Conservation (phyloP, 1,140 invertebrate species). For the Thereuonema tuberculata region DNA sequence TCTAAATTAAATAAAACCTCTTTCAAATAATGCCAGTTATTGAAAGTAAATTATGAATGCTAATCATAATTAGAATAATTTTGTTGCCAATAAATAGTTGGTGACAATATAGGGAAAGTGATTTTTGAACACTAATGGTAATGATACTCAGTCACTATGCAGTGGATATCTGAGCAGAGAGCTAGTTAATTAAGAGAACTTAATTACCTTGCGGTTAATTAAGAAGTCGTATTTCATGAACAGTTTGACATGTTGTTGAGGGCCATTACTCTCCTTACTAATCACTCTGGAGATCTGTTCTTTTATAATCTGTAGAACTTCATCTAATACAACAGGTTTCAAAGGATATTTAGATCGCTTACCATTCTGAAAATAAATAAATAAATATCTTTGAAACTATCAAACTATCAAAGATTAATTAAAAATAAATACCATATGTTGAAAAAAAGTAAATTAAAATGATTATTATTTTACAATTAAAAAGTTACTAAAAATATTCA, state of each 20-base stretch:
- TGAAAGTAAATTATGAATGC: too few relatives aligned
- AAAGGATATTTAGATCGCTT: constrained; percentile 11
- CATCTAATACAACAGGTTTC: constrained; percentile 29
- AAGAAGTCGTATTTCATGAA: constrained; percentile 61
- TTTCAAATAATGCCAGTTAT: too few relatives aligned
- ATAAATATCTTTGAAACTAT: neutral
- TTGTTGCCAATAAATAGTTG: too few relatives aligned
- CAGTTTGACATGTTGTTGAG: constrained; percentile 28
- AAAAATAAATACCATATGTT: neutral
- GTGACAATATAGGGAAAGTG: too few relatives aligned
- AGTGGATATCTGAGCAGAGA: too few relatives aligned
- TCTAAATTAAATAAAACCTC: too few relatives aligned
- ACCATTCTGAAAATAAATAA: constrained; percentile 1
- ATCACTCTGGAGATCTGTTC: constrained; percentile 25
- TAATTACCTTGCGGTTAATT: constrained; percentile 57
- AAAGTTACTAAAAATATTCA: too few relatives aligned
- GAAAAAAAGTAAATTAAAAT: neutral
- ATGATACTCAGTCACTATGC: too few relatives aligned
- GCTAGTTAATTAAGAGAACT: too few relatives aligned
- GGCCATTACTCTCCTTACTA: constrained; percentile 26
- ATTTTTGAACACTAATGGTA: too few relatives aligned
- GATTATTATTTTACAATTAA: too few relatives aligned
- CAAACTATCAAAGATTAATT: neutral
- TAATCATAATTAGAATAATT: too few relatives aligned
- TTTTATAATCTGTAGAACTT: constrained; percentile 29